These are phyloP conservation scores for Tiliacea citrago DNA, from an alignment of 2,888 invertebrate genomes.

Conservation along the genomic window DNA sequence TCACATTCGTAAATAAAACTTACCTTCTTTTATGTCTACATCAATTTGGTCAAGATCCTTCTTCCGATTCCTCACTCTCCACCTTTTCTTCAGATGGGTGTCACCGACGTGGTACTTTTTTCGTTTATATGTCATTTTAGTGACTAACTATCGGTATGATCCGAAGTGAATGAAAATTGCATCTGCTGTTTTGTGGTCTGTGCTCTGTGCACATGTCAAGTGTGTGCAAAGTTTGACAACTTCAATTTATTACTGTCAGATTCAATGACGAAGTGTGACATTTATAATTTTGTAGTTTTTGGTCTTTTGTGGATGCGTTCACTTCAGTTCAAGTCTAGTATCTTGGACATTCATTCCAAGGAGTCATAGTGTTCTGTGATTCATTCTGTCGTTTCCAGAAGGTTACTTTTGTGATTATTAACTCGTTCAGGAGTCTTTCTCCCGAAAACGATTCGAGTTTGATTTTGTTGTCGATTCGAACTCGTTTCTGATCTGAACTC, in stretches of 20 bases:
- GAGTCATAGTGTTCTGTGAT: too few relatives aligned
- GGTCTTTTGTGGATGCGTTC: background rate
- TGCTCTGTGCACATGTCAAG: constrained; percentile 1
- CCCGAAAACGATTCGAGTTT: too few relatives aligned
- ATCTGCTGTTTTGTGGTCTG: too few relatives aligned
- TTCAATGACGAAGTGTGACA: background rate
- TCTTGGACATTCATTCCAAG: too few relatives aligned
- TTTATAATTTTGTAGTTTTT: constrained; percentile 7
- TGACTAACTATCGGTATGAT: constrained; percentile 21
- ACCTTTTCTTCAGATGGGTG: constrained; percentile 94
- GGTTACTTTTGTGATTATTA: too few relatives aligned
- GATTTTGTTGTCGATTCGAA: too few relatives aligned
- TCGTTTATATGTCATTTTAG: constrained; percentile 93
- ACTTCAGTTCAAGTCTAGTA: background rate
- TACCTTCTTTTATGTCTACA: constrained; percentile 86
- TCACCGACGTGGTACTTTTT: constrained; percentile 95
- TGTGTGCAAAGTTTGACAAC: constrained; percentile 28
- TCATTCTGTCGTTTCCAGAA: too few relatives aligned
- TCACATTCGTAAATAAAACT: constrained; percentile 48
- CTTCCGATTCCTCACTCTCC: constrained; percentile 94
- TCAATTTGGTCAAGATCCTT: constrained; percentile 95
- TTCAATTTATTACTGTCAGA: constrained; percentile 26
- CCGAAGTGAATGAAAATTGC: constrained; percentile 13
- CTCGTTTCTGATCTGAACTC: too few relatives aligned
- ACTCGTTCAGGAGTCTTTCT: too few relatives aligned